phyloP scores from a whole-genome alignment of 2,888 invertebrate species.

The Mechanitis mazaeus region DNA sequence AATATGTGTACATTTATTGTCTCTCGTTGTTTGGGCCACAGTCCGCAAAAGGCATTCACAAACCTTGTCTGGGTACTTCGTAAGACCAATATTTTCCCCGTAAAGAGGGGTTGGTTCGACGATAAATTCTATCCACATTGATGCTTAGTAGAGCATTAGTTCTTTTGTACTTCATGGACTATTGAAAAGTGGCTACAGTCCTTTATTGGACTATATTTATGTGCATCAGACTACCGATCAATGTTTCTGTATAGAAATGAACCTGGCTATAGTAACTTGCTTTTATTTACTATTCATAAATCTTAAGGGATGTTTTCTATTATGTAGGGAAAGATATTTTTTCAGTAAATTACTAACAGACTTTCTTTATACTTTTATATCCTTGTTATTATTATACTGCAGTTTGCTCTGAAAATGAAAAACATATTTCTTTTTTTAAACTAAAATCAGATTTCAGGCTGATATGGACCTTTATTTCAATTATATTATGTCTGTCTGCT shows the following conservation, averaged over 20 bases:
- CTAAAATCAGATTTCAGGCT: no score
- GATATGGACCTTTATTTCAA: no score
- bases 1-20: slow-evolving; percentile 9
- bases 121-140: slow-evolving; percentile 71
- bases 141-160: slow-evolving; percentile 71
- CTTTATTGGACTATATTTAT: slow-evolving; percentile 40
- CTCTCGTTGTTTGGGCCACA: slow-evolving; percentile 28
- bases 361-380: background rate
- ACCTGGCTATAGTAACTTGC: no score
- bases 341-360: background rate
- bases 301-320: background rate
- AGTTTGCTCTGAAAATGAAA: no score
- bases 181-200: slow-evolving; percentile 58
- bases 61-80: slow-evolving; percentile 70
- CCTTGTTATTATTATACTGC: no score
- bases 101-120: slow-evolving; percentile 59
- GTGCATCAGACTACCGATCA: background rate
- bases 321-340: background rate
- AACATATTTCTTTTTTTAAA: no score
- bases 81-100: slow-evolving; percentile 73
- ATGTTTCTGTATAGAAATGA: no score
- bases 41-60: slow-evolving; percentile 63
- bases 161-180: slow-evolving; percentile 58
- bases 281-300: no score
- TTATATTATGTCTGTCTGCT: no score